A percentile compares a stretch with the other conserved stretches of the same genome.
These are phyloP conservation scores for Electrophaes corylata DNA, from an alignment of 2,888 invertebrate species.

Conservation along the genomic window DNA sequence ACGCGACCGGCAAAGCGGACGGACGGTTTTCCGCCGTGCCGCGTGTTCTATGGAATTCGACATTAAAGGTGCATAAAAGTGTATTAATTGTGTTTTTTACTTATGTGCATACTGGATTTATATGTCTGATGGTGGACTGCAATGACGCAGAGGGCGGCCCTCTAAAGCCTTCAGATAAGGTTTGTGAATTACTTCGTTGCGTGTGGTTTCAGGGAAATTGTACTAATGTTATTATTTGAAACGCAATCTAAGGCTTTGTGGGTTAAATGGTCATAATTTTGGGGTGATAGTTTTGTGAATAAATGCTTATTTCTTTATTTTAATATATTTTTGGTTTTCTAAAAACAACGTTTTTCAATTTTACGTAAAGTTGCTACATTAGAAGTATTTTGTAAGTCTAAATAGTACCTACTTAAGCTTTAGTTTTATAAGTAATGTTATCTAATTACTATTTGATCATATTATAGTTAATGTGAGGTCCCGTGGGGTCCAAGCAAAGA, in stretches of 20 bases:
- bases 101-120: constrained; percentile 45
- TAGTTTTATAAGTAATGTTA: too few species aligned
- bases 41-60: constrained; percentile 62
- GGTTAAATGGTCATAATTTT: constrained; percentile 23
- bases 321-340: too few species aligned
- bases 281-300: constrained; percentile 10
- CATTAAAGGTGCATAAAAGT: constrained; percentile 47
- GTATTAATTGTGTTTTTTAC: constrained; percentile 57
- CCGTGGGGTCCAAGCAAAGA: too few species aligned
- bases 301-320: not conserved
- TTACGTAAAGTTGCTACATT: too few species aligned
- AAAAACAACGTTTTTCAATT: too few species aligned
- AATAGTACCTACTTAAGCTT: too few species aligned
- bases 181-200: constrained; percentile 71
- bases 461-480: too few species aligned
- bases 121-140: constrained; percentile 23
- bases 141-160: constrained; percentile 18
- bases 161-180: constrained; percentile 51
- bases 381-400: too few species aligned
- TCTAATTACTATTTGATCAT: too few species aligned
- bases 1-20: constrained; percentile 51
- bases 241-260: constrained; percentile 23
- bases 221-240: constrained; percentile 48
- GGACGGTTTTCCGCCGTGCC: constrained; percentile 58
- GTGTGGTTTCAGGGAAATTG: constrained; percentile 52